Evolutionary conservation across 1,140 invertebrate species (phyloP).

Genomic region (Achatina immaculata): DNA sequence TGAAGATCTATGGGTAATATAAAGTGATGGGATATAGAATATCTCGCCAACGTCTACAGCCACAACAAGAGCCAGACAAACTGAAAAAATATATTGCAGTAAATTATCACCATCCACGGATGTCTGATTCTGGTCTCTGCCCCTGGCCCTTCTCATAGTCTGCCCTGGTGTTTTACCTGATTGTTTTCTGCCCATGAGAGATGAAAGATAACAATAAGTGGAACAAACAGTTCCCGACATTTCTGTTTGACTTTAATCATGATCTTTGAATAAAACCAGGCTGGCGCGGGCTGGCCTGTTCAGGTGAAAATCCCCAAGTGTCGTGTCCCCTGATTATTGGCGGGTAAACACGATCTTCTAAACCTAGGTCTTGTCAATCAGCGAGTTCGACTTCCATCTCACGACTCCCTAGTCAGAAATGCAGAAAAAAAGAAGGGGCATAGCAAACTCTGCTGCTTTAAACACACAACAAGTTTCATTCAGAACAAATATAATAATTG

Average conservation of each 20-base stretch:
- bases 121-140: too few relatives aligned
- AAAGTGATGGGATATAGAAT: too few relatives aligned
- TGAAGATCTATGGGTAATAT: too few relatives aligned
- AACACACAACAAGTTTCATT: background rate
- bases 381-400: constrained; percentile 11
- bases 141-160: background rate
- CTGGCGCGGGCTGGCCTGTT: background rate
- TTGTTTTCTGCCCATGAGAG: background rate
- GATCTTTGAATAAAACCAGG: constrained; percentile 13
- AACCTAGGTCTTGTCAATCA: constrained; percentile 3
- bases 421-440: too few relatives aligned
- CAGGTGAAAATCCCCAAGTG: background rate
- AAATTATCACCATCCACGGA: too few relatives aligned
- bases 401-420: background rate
- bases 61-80: too few relatives aligned
- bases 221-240: background rate
- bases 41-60: too few relatives aligned
- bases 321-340: constrained; percentile 4
- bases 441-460: background rate
- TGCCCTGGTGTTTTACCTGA: background rate
- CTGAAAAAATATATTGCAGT: too few relatives aligned
- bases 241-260: constrained; percentile 17
- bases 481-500: constrained; percentile 15
- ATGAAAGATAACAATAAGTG: background rate
- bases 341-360: constrained; percentile 8